These are phyloP conservation scores for Nasonia longicornis DNA, from an alignment of 1,140 invertebrate species.

Conservation along the genomic window DNA sequence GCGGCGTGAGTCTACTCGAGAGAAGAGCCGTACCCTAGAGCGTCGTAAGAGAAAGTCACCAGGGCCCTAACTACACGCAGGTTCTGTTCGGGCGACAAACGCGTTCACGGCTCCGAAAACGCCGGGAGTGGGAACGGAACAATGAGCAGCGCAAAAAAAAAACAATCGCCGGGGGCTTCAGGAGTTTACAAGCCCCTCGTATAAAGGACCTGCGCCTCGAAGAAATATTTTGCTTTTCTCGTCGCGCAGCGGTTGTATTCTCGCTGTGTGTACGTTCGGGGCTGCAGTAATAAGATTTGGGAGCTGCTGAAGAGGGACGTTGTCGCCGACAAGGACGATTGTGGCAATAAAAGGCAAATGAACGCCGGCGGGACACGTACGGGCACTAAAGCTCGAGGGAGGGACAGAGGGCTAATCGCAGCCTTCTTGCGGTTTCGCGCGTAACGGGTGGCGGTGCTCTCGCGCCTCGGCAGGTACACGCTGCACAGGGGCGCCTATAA, in stretches of 20 bases:
- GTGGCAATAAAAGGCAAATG: conserved; percentile 24
- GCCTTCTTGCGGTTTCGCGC: conserved; percentile 44
- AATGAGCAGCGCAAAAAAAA: neutral
- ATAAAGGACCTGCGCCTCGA: conserved; percentile 24
- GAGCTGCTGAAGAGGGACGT: neutral
- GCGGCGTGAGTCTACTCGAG: neutral
- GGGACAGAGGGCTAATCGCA: conserved; percentile 18
- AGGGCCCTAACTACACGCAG: neutral
- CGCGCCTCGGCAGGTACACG: neutral
- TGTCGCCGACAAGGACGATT: neutral
- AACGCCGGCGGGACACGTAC: conserved; percentile 15
- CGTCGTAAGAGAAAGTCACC: conserved; percentile 2
- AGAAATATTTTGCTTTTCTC: neutral
- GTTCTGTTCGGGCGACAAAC: neutral
- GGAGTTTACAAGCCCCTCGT: neutral
- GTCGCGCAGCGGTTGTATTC: too few relatives aligned
- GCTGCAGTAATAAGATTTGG: conserved; percentile 13
- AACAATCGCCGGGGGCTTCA: neutral
- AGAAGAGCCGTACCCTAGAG: neutral
- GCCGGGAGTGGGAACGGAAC: neutral
- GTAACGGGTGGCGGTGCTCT: conserved; percentile 16
- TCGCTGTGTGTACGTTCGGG: too few relatives aligned
- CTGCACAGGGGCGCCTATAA: neutral
- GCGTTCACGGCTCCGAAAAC: neutral
- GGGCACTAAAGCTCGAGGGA: neutral